A percentile compares a stretch with the other conserved stretches of the same genome.
Evolutionary conservation across 1,140 invertebrate species (phyloP).

Genomic region (Sitodiplosis mosellana): DNA sequence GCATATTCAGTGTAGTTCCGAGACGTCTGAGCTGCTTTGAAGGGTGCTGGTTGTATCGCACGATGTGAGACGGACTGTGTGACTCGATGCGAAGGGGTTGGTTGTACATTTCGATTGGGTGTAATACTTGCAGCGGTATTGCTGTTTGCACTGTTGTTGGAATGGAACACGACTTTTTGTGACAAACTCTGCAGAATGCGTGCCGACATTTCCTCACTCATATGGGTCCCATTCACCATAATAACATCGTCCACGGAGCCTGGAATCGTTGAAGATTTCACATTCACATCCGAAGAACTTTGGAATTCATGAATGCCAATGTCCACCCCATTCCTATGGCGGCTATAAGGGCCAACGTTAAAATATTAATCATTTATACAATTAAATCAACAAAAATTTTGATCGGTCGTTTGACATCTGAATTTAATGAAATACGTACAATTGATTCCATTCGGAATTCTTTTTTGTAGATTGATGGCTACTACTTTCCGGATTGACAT

Average conservation of each 20-base stretch:
- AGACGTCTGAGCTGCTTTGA: conserved; percentile 9
- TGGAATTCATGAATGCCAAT: no score
- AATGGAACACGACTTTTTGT: conserved; percentile 20
- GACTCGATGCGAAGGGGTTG: conserved; percentile 8
- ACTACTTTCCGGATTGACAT: no score
- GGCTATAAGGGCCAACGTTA: no score
- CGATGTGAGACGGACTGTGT: conserved; percentile 8
- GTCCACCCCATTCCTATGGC: no score
- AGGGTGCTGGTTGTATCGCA: conserved; percentile 2
- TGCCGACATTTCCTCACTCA: conserved; percentile 23
- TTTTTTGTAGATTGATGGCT: no score
- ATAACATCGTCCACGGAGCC: conserved; percentile 12
- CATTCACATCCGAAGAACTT: not conserved
- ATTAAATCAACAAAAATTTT: no score
- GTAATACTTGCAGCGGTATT: conserved; percentile 16
- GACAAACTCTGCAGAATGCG: conserved; percentile 23
- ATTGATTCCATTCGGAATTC: no score
- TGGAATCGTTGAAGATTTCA: not conserved
- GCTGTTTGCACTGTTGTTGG: conserved; percentile 13
- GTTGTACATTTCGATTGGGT: conserved; percentile 11
- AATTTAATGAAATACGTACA: no score
- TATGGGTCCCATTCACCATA: conserved; percentile 23
- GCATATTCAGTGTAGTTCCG: conserved; percentile 10
- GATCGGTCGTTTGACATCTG: no score
- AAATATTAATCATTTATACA: no score